phyloP scores from a whole-genome alignment of 23 tunicate species.

The Corella eumyota region DNA sequence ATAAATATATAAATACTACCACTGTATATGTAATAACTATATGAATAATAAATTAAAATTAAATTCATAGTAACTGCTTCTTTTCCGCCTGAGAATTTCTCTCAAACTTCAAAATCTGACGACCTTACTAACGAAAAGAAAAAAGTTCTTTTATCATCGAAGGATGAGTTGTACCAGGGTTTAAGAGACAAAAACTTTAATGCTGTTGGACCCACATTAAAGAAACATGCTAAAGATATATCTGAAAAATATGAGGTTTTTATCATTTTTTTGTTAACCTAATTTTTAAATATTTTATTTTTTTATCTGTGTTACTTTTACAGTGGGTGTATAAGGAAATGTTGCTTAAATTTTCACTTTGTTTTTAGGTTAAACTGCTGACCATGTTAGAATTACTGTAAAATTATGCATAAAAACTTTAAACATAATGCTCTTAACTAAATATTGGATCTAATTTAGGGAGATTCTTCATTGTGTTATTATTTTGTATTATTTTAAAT shows the following conservation, averaged over 20 bases:
- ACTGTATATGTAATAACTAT: background rate
- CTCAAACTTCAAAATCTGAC: conserved; percentile 40
- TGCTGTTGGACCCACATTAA: conserved; percentile 69
- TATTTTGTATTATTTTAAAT: too few relatives aligned
- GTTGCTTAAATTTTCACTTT: too few relatives aligned
- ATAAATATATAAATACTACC: too few relatives aligned
- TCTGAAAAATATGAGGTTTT: conserved; percentile 77
- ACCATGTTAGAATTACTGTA: too few relatives aligned
- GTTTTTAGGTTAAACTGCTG: too few relatives aligned
- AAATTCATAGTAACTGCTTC: conserved; percentile 38
- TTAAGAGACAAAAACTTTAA: conserved; percentile 83
- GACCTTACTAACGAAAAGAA: conserved; percentile 57
- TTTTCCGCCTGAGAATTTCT: conserved; percentile 84
- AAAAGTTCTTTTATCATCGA: conserved; percentile 71
- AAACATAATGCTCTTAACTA: too few relatives aligned
- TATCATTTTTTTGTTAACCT: background rate
- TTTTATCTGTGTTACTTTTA: too few relatives aligned
- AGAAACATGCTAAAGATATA: conserved; percentile 50
- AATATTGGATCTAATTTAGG: too few relatives aligned
- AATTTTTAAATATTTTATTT: background rate
- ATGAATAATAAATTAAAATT: background rate
- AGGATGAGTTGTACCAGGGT: conserved; percentile 55
- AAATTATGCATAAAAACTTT: too few relatives aligned
- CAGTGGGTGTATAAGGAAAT: too few relatives aligned
- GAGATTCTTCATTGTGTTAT: too few relatives aligned